Percentiles rank a stretch among this genome's conserved stretches.
These are phyloP conservation scores for Pristis pectinata DNA, from an alignment of 2,797 vertebrate species.

Conservation along the genomic window DNA sequence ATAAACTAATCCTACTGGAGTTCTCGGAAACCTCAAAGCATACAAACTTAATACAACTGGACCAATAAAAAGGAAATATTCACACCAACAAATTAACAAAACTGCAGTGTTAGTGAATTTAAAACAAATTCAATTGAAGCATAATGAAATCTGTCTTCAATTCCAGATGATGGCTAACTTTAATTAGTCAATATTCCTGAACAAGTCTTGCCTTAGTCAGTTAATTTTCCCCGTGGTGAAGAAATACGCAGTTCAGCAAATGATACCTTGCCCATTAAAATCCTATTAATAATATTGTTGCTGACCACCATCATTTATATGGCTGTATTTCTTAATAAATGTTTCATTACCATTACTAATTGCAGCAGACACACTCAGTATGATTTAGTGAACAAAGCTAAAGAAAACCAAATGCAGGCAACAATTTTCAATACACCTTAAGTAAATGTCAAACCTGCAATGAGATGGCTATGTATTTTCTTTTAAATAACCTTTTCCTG, in stretches of 20 bases:
- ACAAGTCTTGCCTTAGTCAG: not conserved
- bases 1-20: not conserved
- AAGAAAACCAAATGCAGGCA: not conserved
- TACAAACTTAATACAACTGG: not conserved
- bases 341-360: not conserved
- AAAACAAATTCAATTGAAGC: not conserved
- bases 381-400: not conserved
- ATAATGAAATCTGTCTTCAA: conserved; percentile 8
- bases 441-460: not conserved
- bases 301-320: conserved; percentile 29
- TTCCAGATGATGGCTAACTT: conserved; percentile 21
- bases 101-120: conserved; percentile 25
- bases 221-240: conserved; percentile 5
- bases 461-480: not conserved
- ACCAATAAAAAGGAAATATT: conserved; percentile 19
- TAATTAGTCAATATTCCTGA: conserved; percentile 27
- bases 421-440: not conserved
- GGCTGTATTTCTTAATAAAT: conserved; percentile 7
- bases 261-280: not conserved
- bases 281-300: not conserved
- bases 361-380: not conserved
- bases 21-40: not conserved
- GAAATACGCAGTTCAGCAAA: conserved; percentile 16
- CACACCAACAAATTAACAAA: not conserved
- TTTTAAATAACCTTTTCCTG: conserved; percentile 8